Evolutionary conservation across 2,888 invertebrate genomes (phyloP).

Genomic region (Listrodromus nycthemerus): DNA sequence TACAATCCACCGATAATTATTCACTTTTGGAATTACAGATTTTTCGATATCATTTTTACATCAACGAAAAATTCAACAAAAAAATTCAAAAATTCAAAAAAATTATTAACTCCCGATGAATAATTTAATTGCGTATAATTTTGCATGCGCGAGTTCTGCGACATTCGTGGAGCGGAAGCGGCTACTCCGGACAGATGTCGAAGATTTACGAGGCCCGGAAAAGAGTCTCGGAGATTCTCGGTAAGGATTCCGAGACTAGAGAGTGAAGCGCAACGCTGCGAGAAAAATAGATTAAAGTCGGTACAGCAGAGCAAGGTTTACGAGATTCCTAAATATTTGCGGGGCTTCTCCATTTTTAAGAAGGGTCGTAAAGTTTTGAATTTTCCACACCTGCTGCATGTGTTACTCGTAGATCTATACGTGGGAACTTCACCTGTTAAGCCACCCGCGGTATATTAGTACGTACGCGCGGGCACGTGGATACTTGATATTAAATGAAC

Average conservation of each 20-base stretch:
- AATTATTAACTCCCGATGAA: background rate
- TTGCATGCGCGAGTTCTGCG: constrained; percentile 10
- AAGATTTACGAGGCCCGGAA: constrained; percentile 42
- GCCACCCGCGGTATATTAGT: constrained; percentile 20
- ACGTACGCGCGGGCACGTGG: constrained; percentile 47
- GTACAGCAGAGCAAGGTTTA: constrained; percentile 37
- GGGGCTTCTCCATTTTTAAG: constrained; percentile 46
- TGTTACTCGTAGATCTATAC: constrained; percentile 6
- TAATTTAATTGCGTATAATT: background rate
- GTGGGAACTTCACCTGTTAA: constrained; percentile 51
- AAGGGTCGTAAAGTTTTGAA: constrained; percentile 57
- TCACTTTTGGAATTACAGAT: background rate
- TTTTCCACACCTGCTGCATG: constrained; percentile 32
- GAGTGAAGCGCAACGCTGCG: background rate
- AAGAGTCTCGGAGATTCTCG: constrained; percentile 12
- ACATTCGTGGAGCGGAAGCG: constrained; percentile 42
- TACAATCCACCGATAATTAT: background rate
- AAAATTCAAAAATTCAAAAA: background rate
- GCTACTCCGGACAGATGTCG: constrained; percentile 38
- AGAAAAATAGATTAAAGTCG: background rate
- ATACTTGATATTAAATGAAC: constrained; percentile 67
- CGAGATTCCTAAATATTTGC: constrained; percentile 59
- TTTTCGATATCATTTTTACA: background rate
- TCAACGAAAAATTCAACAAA: no score
- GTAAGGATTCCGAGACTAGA: background rate